These are phyloP conservation scores for Allolobophora icterica DNA, from an alignment of 2,888 invertebrate species.

Conservation along the genomic window DNA sequence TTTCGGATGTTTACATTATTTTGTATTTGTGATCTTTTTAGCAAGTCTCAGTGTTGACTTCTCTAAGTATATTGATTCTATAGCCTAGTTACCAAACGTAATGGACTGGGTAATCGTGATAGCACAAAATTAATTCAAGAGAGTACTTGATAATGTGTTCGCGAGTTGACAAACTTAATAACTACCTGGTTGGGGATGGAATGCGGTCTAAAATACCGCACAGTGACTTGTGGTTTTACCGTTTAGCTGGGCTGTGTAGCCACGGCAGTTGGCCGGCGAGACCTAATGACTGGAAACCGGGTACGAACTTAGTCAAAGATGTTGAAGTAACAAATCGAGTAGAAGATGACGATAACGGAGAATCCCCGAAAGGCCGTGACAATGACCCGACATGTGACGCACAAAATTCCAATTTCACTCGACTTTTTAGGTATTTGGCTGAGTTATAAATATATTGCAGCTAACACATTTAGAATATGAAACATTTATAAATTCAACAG, in stretches of 20 bases:
- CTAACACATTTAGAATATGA: too few relatives aligned
- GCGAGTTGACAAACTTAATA: background rate
- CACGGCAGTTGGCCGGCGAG: background rate
- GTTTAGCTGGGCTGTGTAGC: slow-evolving; percentile 9
- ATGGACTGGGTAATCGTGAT: background rate
- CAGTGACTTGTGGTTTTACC: background rate
- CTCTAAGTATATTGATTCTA: background rate
- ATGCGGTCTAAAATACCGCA: slow-evolving; percentile 18
- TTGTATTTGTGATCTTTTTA: too few relatives aligned
- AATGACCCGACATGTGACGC: background rate
- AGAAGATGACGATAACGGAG: background rate
- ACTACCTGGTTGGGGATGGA: slow-evolving; percentile 26
- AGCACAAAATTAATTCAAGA: background rate
- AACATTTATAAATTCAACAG: background rate
- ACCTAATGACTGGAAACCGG: background rate
- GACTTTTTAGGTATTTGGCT: background rate
- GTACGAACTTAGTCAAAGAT: background rate
- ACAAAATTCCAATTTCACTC: background rate
- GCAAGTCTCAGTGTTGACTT: background rate
- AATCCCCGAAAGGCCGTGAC: background rate
- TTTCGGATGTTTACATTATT: too few relatives aligned
- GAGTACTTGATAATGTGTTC: background rate
- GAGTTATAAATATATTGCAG: background rate
- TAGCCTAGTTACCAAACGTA: background rate
- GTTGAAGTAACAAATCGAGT: background rate